Percentiles rank a stretch among this genome's conserved stretches.
phyloP scores from a whole-genome alignment of 2,888 invertebrate genomes.

The Mantis religiosa region DNA sequence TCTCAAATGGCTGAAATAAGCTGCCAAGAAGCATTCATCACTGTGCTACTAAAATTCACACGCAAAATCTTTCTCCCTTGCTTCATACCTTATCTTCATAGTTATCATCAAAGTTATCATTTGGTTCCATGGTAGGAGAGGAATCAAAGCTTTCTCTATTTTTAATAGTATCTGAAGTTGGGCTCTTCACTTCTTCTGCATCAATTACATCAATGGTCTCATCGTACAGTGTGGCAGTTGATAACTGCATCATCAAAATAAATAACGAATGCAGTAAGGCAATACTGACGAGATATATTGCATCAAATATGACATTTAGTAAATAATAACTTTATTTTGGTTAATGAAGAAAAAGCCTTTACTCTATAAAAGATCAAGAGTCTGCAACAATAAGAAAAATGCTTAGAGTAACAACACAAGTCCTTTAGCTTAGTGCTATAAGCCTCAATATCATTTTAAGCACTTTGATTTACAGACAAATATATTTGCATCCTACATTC shows the following conservation, averaged over 20 bases:
- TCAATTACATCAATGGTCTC: slow-evolving; percentile 56
- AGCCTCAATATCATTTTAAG: too few relatives aligned
- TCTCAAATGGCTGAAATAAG: background rate
- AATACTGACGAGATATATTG: background rate
- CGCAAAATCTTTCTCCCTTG: background rate
- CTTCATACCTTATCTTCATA: background rate
- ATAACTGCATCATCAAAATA: background rate
- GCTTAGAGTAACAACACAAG: too few relatives aligned
- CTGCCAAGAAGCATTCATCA: background rate
- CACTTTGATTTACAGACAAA: too few relatives aligned
- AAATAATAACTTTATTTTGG: background rate
- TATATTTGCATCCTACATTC: too few relatives aligned
- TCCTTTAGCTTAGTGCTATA: too few relatives aligned
- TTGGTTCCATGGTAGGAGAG: background rate
- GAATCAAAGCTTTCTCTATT: background rate
- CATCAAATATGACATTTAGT: too few relatives aligned
- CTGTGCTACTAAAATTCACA: background rate
- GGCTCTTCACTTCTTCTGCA: slow-evolving; percentile 56
- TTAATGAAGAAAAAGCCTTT: background rate
- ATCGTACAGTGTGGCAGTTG: slow-evolving; percentile 47
- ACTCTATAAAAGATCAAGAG: too few relatives aligned
- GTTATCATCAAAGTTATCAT: background rate
- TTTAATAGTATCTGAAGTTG: slow-evolving; percentile 33
- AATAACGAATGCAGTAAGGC: background rate
- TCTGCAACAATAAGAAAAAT: too few relatives aligned